Evolutionary conservation across 2,113 vertebrate species (phyloP), one percentile per base, ranked within the genome.

Genomic region (Rhinoderma darwinii): DNA sequence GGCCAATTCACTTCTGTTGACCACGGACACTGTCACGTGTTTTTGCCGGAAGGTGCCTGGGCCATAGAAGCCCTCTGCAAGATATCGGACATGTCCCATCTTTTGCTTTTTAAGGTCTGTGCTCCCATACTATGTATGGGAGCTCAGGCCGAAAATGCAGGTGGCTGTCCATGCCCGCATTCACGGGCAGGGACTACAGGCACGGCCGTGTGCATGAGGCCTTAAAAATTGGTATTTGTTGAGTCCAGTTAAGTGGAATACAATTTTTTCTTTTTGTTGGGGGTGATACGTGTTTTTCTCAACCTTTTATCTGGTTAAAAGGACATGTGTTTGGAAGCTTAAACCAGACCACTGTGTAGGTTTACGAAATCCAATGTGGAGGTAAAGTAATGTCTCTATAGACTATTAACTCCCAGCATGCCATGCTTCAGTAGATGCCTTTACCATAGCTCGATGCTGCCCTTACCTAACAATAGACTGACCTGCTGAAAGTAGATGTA

Each of bases 231-330:
- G 20, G 18, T n/a, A 22, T 68, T 25, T 17, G 2, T 4, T 10
- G 43, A 75, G n/a, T 75, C 73, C 25, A 27, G 12, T 17, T 68
- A 35, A 35, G 32, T 12, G 8, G 30, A 3, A 15, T 32, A 68
- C 66, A 17, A 72, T 8, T 5, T 5, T 61, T 39, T 25, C 22
- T 10, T 4, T 1, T 30, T 7, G 10, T 22, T 41, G 72, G 25
- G 37, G 11, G 11, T n/a, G 27, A 17, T 9, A 1, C 7, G 43
- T 47, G 30, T 9, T 61, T 61, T 43, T 44, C 59, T 83, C 4
- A 83, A 83, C 37, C 30, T 88, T 88, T 74, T 89, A 70, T 88
- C 84, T 90, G 89, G 68, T 89, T 88, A 59, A 90, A n/a, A 90
- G 89, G 89, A 35, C 66, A 84, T 84, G 72, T 89, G 51, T 87